These are phyloP conservation scores for Megamerina dolium DNA, from an alignment of 2,888 invertebrate genomes.

Conservation along the genomic window DNA sequence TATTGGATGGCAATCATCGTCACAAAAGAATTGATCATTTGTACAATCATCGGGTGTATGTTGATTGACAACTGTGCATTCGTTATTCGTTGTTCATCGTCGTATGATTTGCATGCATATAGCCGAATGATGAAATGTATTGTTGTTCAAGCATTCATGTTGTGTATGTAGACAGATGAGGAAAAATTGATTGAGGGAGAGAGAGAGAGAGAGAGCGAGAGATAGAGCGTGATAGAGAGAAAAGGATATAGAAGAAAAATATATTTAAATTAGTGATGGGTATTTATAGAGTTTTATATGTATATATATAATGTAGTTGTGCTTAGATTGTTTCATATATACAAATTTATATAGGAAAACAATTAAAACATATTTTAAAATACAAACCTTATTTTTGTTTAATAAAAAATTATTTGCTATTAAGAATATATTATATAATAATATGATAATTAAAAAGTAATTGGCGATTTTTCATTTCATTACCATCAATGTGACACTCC, in stretches of 20 bases:
- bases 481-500: slow-evolving; percentile 40
- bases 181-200: slow-evolving; percentile 10
- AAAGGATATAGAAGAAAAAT: slow-evolving; percentile 14
- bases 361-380: no score
- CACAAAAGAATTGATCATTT: slow-evolving; percentile 53
- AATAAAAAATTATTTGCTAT: no score
- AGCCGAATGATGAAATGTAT: slow-evolving; percentile 6
- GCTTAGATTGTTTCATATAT: no score
- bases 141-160: neutral
- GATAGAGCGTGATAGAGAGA: slow-evolving; percentile 20
- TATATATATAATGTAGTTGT: no score
- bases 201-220: slow-evolving; percentile 22
- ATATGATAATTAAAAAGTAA: no score
- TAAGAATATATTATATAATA: no score
- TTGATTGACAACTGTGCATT: slow-evolving; percentile 28
- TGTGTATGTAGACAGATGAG: slow-evolving; percentile 2
- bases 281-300: no score
- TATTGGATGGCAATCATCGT: slow-evolving; percentile 58
- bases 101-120: slow-evolving; percentile 11
- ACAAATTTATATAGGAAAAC: no score
- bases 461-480: no score
- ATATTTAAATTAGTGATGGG: no score
- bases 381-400: no score
- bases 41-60: slow-evolving; percentile 40
- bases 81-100: no score